Conservation (phyloP, 2,113 vertebrate species). For the Muntiacus reevesi region DNA sequence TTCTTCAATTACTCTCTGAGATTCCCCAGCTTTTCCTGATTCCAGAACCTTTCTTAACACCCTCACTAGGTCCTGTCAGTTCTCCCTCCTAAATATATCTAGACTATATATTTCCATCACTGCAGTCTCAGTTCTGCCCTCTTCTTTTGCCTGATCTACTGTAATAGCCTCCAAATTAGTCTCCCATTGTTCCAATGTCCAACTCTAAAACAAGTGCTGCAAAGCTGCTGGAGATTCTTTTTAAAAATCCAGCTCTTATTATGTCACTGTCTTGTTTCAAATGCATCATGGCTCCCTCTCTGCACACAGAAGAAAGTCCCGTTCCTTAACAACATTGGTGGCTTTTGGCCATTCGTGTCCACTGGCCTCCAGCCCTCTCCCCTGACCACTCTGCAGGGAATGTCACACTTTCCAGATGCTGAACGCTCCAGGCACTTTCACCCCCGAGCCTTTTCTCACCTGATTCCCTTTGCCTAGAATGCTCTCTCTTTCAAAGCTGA, state of each 20-base stretch:
- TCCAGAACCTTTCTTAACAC: not conserved
- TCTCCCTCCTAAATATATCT: not conserved
- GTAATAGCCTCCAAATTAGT: not conserved
- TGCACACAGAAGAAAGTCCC: not conserved
- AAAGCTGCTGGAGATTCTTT: not conserved
- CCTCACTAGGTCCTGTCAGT: not conserved
- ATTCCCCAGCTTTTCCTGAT: not conserved
- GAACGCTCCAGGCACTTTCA: too few species aligned
- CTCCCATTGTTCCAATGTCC: not conserved
- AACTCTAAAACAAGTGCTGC: not conserved
- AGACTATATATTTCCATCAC: not conserved
- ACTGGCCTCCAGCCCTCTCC: not conserved
- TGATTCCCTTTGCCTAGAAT: not conserved
- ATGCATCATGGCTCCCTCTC: not conserved
- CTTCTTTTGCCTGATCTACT: not conserved
- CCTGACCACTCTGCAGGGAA: accelerated
- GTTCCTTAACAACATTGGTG: not conserved
- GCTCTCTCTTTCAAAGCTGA: not conserved
- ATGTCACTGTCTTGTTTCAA: not conserved
- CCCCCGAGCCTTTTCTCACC: not conserved
- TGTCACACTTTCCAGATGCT: not conserved
- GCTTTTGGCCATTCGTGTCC: not conserved
- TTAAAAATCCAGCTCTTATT: not conserved
- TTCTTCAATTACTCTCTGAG: not conserved
- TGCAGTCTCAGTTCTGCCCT: not conserved